phyloP scores from a whole-genome alignment of 2,113 vertebrate species.

The Notarius quadriscutis region DNA sequence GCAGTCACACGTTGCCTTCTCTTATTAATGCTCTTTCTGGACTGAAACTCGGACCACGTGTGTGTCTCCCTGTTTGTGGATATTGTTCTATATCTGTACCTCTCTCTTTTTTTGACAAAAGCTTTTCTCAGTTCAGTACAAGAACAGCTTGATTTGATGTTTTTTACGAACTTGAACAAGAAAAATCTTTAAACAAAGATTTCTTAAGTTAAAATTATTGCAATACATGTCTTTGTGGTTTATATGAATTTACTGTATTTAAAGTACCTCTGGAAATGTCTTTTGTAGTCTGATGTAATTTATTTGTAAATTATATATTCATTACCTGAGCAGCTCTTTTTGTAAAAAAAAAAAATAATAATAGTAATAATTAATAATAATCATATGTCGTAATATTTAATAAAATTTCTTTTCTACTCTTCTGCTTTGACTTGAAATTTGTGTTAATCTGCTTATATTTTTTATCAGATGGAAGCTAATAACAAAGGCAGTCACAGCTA shows the following conservation, averaged over 20 bases:
- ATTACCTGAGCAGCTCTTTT: conserved; percentile 42
- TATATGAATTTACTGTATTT: conserved; percentile 50
- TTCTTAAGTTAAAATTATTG: conserved; percentile 43
- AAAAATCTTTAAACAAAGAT: conserved; percentile 13
- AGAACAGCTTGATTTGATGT: conserved; percentile 58
- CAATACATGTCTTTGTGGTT: conserved; percentile 23
- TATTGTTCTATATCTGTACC: conserved; percentile 40
- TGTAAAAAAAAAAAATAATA: conserved; percentile 53
- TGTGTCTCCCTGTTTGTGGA: conserved; percentile 20
- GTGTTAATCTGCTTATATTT: neutral
- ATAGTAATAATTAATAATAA: neutral
- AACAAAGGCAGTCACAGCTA: neutral
- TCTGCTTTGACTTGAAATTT: neutral
- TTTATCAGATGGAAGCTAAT: neutral
- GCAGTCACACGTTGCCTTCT: conserved; percentile 48
- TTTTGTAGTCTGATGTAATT: conserved; percentile 64
- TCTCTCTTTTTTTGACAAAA: conserved; percentile 55
- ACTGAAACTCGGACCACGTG: conserved; percentile 3
- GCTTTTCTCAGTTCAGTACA: conserved; percentile 48
- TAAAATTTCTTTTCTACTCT: conserved; percentile 26
- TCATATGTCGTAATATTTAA: conserved; percentile 53
- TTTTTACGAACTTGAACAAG: conserved; percentile 35
- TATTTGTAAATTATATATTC: conserved; percentile 67
- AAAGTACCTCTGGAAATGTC: conserved; percentile 49
- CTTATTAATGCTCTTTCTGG: conserved; percentile 29